These are phyloP conservation scores for Cololabis saira DNA, from an alignment of 2,113 vertebrate species.

Conservation along the genomic window DNA sequence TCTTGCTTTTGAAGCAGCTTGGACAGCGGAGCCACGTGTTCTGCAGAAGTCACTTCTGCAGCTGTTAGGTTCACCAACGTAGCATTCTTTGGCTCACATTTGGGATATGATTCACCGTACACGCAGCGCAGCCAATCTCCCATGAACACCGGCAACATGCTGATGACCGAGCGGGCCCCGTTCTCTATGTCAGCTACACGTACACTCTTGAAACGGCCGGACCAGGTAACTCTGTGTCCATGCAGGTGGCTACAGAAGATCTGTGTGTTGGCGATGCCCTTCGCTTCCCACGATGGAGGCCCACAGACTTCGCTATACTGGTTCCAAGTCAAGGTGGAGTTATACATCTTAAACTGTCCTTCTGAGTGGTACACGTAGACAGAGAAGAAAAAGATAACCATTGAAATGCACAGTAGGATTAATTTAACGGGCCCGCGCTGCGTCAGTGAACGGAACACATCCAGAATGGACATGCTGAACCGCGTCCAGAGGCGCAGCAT, in stretches of 20 bases:
- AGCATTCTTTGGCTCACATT: constrained; percentile 81
- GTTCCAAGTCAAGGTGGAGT: constrained; percentile 93
- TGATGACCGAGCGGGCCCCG: constrained; percentile 91
- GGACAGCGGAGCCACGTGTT: constrained; percentile 7
- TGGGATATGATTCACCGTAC: constrained; percentile 92
- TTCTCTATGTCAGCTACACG: constrained; percentile 93
- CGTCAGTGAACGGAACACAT: constrained; percentile 84
- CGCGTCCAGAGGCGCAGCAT: constrained; percentile 89
- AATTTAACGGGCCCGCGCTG: constrained; percentile 92
- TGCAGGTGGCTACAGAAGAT: constrained; percentile 95
- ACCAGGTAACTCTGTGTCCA: constrained; percentile 95
- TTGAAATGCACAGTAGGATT: constrained; percentile 91
- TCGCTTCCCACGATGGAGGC: constrained; percentile 90
- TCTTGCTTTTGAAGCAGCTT: constrained; percentile 70
- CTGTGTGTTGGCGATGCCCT: constrained; percentile 93
- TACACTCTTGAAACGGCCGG: constrained; percentile 89
- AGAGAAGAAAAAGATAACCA: constrained; percentile 90
- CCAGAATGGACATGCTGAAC: constrained; percentile 85
- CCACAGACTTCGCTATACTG: constrained; percentile 90
- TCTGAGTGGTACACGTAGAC: constrained; percentile 92
- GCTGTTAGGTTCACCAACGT: constrained; percentile 57
- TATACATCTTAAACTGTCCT: constrained; percentile 95
- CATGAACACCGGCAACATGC: constrained; percentile 89
- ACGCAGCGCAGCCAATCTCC: constrained; percentile 95
- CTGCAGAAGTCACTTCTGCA: constrained; percentile 4